Evolutionary conservation across 1,140 invertebrate genomes (phyloP).

Genomic region (Camponotus vicinus): DNA sequence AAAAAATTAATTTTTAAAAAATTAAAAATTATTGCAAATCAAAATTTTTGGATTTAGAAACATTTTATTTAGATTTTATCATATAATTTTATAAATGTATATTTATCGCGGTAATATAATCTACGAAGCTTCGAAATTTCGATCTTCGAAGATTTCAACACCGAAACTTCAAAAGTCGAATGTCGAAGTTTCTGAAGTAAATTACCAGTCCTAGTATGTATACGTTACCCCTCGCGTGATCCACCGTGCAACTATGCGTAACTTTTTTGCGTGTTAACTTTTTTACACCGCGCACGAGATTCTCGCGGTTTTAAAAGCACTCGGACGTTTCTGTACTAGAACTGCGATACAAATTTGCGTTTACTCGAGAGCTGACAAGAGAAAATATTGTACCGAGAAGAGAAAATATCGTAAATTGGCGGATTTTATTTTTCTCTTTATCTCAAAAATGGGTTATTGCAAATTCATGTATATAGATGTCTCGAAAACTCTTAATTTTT

Average conservation of each 20-base stretch:
- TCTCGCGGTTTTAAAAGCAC: not conserved
- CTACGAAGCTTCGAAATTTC: too few relatives aligned
- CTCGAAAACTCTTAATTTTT: too few relatives aligned
- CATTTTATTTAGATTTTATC: too few relatives aligned
- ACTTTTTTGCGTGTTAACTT: conserved; percentile 37
- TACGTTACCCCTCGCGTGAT: conserved; percentile 22
- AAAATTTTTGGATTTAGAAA: too few relatives aligned
- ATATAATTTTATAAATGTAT: too few relatives aligned
- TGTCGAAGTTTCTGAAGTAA: too few relatives aligned
- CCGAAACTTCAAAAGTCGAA: too few relatives aligned
- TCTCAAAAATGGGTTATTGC: not conserved
- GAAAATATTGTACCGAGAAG: not conserved
- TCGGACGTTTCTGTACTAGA: not conserved
- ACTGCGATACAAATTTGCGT: not conserved
- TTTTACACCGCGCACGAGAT: conserved; percentile 2
- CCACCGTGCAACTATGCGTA: conserved; percentile 50
- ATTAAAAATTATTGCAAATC: too few relatives aligned
- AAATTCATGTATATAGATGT: not conserved
- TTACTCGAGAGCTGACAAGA: not conserved
- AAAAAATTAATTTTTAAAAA: too few relatives aligned
- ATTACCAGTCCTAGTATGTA: not conserved
- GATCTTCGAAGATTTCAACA: too few relatives aligned
- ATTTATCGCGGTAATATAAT: too few relatives aligned
- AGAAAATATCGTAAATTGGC: conserved; percentile 14
- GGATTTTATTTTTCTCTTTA: not conserved